Conservation (phyloP, 2,888 invertebrate species). For the Argyra leucocephala region DNA sequence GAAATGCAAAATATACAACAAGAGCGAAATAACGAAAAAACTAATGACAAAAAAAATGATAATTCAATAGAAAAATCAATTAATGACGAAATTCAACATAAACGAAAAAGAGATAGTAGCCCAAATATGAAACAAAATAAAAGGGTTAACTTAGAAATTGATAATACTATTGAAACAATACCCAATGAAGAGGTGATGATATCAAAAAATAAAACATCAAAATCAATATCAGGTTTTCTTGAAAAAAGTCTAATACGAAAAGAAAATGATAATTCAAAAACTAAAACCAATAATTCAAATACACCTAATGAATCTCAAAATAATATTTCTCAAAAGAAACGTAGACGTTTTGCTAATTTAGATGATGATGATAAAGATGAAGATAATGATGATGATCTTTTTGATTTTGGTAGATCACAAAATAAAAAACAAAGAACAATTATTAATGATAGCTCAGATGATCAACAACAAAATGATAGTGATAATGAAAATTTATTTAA, state of each 20-base stretch:
- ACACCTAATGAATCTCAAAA: background rate
- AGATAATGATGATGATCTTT: constrained; percentile 33
- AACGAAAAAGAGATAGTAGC: background rate
- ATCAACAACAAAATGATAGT: constrained; percentile 6
- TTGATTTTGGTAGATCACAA: constrained; percentile 29
- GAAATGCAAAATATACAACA: background rate
- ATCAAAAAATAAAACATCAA: background rate
- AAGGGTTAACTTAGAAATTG: background rate
- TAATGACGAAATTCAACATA: background rate
- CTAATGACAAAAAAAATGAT: background rate
- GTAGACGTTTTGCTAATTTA: constrained; percentile 30
- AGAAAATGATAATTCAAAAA: background rate
- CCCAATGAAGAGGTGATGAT: too few relatives aligned
- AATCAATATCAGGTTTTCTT: background rate
- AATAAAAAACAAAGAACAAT: background rate
- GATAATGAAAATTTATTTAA: constrained; percentile 8
- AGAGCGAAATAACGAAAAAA: background rate
- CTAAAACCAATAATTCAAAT: background rate
- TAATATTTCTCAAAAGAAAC: constrained; percentile 26
- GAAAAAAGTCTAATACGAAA: background rate
- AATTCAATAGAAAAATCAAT: background rate
- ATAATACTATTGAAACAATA: background rate
- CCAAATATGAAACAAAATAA: background rate
- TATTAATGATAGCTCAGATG: background rate
- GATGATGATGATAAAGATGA: constrained; percentile 30